Evolutionary conservation across 2,797 vertebrate species (phyloP).

Genomic region (Heterohyrax brucei): DNA sequence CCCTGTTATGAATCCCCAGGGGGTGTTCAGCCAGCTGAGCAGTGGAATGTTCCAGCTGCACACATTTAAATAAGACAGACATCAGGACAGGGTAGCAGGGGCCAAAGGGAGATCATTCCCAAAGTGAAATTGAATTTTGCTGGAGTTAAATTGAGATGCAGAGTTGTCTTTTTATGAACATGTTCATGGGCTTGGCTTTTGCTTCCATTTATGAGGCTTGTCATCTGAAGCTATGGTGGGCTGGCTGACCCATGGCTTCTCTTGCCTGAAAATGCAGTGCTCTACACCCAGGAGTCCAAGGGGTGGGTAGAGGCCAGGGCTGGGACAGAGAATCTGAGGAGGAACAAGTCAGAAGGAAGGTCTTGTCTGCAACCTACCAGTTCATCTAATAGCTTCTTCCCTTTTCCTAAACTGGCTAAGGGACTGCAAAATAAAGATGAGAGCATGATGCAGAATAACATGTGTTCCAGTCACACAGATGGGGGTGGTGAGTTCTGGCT

Average conservation of each 20-base stretch:
- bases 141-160: slow-evolving; percentile 77
- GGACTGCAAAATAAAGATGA: not conserved
- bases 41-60: slow-evolving; percentile 52
- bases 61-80: slow-evolving; percentile 80
- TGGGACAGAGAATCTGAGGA: not conserved
- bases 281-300: not conserved
- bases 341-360: not conserved
- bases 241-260: not conserved
- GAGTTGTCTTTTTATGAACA: slow-evolving; percentile 67
- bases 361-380: not conserved
- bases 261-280: not conserved
- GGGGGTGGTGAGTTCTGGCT: not conserved
- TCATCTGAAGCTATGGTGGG: not conserved
- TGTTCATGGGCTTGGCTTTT: slow-evolving; percentile 67
- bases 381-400: not conserved
- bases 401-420: not conserved
- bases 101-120: slow-evolving; percentile 67
- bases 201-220: slow-evolving; percentile 61
- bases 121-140: slow-evolving; percentile 78
- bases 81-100: slow-evolving; percentile 66
- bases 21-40: not conserved
- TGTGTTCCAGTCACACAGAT: too few relatives aligned
- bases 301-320: not conserved
- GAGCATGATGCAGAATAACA: not conserved
- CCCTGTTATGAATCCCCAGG: slow-evolving; percentile 45